Conservation (phyloP, 2,888 invertebrate genomes). For the Cotesia congregata region DNA sequence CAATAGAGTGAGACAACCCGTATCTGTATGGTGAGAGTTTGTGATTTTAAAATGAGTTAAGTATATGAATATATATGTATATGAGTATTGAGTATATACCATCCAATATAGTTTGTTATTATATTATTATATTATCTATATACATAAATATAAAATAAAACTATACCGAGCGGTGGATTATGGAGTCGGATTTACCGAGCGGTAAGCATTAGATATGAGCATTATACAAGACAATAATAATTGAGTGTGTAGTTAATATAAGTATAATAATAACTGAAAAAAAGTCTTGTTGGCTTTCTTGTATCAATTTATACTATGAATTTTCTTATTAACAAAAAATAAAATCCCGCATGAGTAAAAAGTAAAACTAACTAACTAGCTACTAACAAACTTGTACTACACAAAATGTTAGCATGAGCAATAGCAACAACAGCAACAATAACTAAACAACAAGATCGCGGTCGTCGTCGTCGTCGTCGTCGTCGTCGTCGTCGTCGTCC, state of each 20-base stretch:
- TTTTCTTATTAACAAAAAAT: background rate
- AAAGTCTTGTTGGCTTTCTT: background rate
- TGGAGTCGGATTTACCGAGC: background rate
- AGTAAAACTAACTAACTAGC: background rate
- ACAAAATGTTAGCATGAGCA: too few relatives aligned
- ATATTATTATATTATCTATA: background rate
- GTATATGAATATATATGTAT: background rate
- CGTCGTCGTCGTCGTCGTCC: conserved; percentile 10
- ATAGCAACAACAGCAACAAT: too few relatives aligned
- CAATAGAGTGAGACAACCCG: background rate
- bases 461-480: background rate
- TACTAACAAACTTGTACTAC: too few relatives aligned
- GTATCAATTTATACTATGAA: background rate
- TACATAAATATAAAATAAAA: background rate
- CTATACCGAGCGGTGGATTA: background rate
- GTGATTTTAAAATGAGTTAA: background rate
- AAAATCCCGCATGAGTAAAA: background rate
- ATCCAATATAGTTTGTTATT: background rate
- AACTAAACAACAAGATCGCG: background rate
- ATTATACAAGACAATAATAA: background rate
- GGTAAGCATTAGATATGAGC: background rate
- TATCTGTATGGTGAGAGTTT: background rate
- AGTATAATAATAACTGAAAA: background rate
- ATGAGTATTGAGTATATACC: too few relatives aligned
- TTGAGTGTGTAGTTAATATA: background rate